Evolutionary conservation across 2,888 invertebrate species (phyloP).

Genomic region (Aphodius sticticus): DNA sequence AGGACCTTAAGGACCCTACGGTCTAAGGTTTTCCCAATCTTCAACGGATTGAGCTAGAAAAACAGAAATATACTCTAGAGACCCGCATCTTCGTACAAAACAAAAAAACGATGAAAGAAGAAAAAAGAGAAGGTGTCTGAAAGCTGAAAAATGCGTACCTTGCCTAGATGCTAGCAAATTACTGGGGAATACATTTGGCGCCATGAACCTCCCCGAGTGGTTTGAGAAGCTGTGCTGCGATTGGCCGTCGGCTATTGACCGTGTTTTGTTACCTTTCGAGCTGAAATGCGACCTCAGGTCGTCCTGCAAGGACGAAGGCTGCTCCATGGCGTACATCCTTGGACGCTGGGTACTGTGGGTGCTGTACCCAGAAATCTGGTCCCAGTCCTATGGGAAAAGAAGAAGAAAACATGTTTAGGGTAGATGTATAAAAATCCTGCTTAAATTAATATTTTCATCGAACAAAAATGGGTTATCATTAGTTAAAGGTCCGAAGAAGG

Average conservation of each 20-base stretch:
- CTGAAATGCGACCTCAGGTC: slow-evolving; percentile 79
- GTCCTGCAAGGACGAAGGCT: slow-evolving; percentile 69
- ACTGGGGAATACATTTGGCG: slow-evolving; percentile 70
- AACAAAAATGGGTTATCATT: background rate
- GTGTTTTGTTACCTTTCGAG: slow-evolving; percentile 68
- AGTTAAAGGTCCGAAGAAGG: background rate
- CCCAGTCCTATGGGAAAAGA: slow-evolving; percentile 70
- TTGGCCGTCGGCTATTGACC: slow-evolving; percentile 88
- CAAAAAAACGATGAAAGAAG: background rate
- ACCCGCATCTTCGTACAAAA: background rate
- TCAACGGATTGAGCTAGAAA: slow-evolving; percentile 20
- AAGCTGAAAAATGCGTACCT: slow-evolving; percentile 57
- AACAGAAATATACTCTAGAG: slow-evolving; percentile 4
- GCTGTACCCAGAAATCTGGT: slow-evolving; percentile 90
- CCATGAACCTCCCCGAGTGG: slow-evolving; percentile 78
- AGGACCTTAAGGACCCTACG: slow-evolving; percentile 16
- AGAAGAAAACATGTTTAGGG: background rate
- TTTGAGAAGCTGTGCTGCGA: slow-evolving; percentile 90
- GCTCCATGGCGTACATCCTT: slow-evolving; percentile 80
- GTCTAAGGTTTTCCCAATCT: slow-evolving; percentile 22
- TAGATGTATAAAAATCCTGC: background rate
- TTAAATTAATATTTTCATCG: background rate
- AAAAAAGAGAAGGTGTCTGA: background rate
- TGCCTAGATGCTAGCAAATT: slow-evolving; percentile 80
- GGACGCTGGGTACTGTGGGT: slow-evolving; percentile 89